Evolutionary conservation across 1,140 invertebrate genomes (phyloP), one percentile per base, ranked within the genome.

Genomic region (Ptiloglossa arizonensis): DNA sequence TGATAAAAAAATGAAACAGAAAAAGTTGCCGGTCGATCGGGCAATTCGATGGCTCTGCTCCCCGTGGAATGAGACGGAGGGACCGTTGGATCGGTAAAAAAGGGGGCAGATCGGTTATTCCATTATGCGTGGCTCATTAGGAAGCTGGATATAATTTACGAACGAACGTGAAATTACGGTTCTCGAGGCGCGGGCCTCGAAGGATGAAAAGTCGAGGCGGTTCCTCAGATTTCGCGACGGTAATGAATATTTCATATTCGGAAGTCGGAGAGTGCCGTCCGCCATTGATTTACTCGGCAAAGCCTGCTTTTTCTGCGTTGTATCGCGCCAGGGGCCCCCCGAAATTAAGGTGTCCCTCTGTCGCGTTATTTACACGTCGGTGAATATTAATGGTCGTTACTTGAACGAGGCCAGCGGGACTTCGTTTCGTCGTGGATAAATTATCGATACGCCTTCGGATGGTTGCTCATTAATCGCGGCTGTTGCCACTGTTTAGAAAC

Each of bases 91-190:
- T 52, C 48, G 64, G n/a, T n/a, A n/a, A 57, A 68, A 66, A 59
- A 48, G 57, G 29, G 63, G 62, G 17, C 19, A 17, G 82, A 83
- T 84, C 78, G 75, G 81, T 83, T 84, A 80, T 83, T 83, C 76
- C 82, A 83, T 83, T 83, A 82, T 83, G 81, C 64, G 75, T 59
- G 75, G 82, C 75, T 83, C 82, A 83, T 83, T 83, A 83, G 69
- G 63, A 35, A 52, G 19, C 59, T 63, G 75, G 54, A 60, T 78
- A 83, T 83, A 83, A 83, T 41, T 83, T 81, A 82, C 67, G 81
- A 50, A 27, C 68, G 57, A 71, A 63, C 80, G 81, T n/a, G 80
- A 85, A 85, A 85, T 85, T 83, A 80, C 80, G 57, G 59, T 67
- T 27, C 69, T 54, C 64, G 24, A 19, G 67, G 32, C 56, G 44